Evolutionary conservation across 2,797 vertebrate species (phyloP), one percentile per base, ranked within the genome.

Genomic region (Sebastolobus alascanus): DNA sequence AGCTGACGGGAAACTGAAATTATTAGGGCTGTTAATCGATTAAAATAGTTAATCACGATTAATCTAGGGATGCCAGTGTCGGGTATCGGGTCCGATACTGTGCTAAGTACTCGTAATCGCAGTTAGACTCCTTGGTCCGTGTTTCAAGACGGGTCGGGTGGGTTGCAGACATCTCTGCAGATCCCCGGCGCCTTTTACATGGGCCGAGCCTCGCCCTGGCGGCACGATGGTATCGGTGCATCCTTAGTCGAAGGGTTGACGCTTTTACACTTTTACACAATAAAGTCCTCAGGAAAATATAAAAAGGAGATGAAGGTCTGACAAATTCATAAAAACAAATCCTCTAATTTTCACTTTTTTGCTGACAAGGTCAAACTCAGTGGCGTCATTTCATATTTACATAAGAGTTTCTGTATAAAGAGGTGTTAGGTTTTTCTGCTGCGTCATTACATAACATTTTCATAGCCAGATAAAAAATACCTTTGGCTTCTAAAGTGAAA

Each of bases 391-490:
- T 73, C 4, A 29, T 29, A 63, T 64, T 87, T 80, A 8, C 3
- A 55, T 84, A 85, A 84, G 81, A 27, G 20, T 79, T 58, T 2
- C 27, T 71, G 27, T 64, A 25, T 13, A 67, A 79, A 67, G 56
- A 68, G 63, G 35, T 56, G 33, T 52, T 1, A 16, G 13, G 50
- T 66, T 65, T 27, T 68, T 54, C 40, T n/a, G n/a, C 60, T 46
- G 35, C 9, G 33, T 59, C 3, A 1, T 90, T 91, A 69, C 35
- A 29, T 86, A 92, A 93, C 55, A 1, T 65, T 73, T 82, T 82
- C 68, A 81, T 60, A 7, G 68, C 68, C 59, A 50, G 66, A 55
- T 61, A 80, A 81, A 61, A 83, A 88, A 83, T 75, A 77, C 63
- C 58, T 58, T 43, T 82, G 71, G 67, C 84, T 74, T 22, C 56